Percentiles rank a stretch among this genome's conserved stretches.
phyloP scores from a whole-genome alignment of 2,888 invertebrate genomes.

The Hydraecia micacea region DNA sequence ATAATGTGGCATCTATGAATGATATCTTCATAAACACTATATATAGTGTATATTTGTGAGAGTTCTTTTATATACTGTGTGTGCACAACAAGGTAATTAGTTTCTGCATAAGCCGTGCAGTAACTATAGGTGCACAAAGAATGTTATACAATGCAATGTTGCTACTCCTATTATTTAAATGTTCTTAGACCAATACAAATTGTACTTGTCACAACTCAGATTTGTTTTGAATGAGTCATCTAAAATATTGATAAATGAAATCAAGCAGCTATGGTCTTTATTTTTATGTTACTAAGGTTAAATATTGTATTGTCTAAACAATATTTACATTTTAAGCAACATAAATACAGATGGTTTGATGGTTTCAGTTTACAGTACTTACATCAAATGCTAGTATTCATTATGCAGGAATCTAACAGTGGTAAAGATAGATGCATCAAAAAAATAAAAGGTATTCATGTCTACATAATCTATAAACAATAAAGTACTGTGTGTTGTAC shows the following conservation, averaged over 20 bases:
- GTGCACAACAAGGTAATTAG: constrained; percentile 1
- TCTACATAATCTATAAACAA: not conserved
- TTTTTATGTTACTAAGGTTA: not conserved
- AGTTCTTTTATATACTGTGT: not conserved
- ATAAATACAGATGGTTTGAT: constrained; percentile 17
- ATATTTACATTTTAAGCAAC: not conserved
- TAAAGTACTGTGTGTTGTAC: not conserved
- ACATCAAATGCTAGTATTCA: not conserved
- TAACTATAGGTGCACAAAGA: not conserved
- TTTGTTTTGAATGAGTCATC: constrained; percentile 24
- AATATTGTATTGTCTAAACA: not conserved
- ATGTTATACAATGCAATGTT: constrained; percentile 9
- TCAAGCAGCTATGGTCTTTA: constrained; percentile 17
- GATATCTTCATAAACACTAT: too few species aligned
- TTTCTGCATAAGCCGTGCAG: constrained; percentile 1
- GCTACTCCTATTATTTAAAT: constrained; percentile 10
- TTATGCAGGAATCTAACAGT: not conserved
- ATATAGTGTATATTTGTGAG: too few species aligned
- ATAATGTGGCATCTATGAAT: too few species aligned
- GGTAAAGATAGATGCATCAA: too few species aligned
- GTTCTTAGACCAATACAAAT: constrained; percentile 17
- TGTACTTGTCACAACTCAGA: not conserved
- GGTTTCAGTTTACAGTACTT: constrained; percentile 22
- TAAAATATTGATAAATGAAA: constrained; percentile 15
- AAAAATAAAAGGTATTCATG: not conserved